Percentiles rank a stretch among this genome's conserved stretches.
Evolutionary conservation across 2,113 vertebrate genomes (phyloP).

Genomic region (Dipodomys ordii): DNA sequence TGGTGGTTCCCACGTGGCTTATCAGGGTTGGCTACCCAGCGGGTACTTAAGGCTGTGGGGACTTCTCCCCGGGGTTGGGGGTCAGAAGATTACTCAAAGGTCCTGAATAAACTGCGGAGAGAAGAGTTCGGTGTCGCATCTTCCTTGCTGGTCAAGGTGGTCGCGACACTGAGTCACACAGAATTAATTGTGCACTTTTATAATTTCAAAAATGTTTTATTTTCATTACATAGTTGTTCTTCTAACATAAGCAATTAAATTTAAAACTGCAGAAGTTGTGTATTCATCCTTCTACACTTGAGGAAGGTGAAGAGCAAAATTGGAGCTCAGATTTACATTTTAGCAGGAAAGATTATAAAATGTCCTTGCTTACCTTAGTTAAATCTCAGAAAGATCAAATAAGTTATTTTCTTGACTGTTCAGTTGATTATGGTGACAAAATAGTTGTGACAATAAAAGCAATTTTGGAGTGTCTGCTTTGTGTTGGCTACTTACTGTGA

Average conservation of each 20-base stretch:
- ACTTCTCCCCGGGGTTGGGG: too few species aligned
- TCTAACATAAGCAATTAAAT: constrained; percentile 16
- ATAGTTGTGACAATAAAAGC: constrained; percentile 17
- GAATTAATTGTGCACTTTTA: constrained; percentile 47
- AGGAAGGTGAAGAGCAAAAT: not conserved
- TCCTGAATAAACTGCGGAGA: too few species aligned
- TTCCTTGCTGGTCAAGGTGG: too few species aligned
- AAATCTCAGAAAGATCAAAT: constrained; percentile 32
- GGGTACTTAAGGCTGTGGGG: too few species aligned
- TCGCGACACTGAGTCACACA: constrained; percentile 33
- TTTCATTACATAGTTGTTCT: constrained; percentile 58
- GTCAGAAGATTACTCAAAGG: too few species aligned
- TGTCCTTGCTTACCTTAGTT: not conserved
- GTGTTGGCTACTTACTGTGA: not conserved
- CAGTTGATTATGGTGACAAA: not conserved
- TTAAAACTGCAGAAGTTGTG: not conserved
- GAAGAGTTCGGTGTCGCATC: too few species aligned
- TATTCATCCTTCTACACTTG: not conserved
- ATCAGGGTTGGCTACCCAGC: too few species aligned
- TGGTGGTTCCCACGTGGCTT: too few species aligned
- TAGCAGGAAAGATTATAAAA: constrained; percentile 1
- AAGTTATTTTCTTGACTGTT: not conserved
- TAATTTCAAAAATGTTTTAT: constrained; percentile 53
- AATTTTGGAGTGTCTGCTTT: not conserved
- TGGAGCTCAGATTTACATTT: constrained; percentile 35